Base-by-base conservation (phyloP, 2,888 invertebrate species). In the Lomographa bimaculata region DNA sequence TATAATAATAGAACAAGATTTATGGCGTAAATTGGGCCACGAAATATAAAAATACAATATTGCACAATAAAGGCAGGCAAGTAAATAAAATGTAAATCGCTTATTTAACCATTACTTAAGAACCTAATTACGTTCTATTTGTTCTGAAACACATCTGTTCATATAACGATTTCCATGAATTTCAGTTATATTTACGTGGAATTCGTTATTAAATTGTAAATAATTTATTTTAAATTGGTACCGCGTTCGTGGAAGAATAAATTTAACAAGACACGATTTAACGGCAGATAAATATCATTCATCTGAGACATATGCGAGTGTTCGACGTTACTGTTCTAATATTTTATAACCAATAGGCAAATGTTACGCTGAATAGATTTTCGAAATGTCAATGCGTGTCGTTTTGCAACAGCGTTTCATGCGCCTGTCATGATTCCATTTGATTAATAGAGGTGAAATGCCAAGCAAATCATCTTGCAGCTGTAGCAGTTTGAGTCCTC, bases 261-360 rank as follows among this genome's bases (percentile, higher is more conserved):
- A 60, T 62, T 59, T 49, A 34, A 54, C 47, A 43, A 44, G 29
- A 32, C 24, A 51, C 50, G 50, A 58, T 62, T 62, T 54, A 52
- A 50, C 50, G 40, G 34, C 36, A 46, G 41, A 59, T 56, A 53
- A 52, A 40, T 54, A 43, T 45, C 46, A 36, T 37, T 49, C 47
- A 36, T 20, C 35, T 7, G 32, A 49, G 56, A 54, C 57, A 62
- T 39, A 43, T 59, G 52, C 34, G 18, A 28, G 39, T 39, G 8
- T 38, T 54, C 45, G 26, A 11, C 18, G 42, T 45, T 45, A 49
- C 47, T 50, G 60, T 60, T 63, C 48, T 50, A 51, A 29, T 54
- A 54, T 54, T 52, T 60, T 51, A 56, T 45, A 47, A 46, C 42
- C 29, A 45, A 36, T n/a, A 27, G 26, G 40, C 50, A 37, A 54